Conservation (phyloP, 2,113 vertebrate species). For the Notothenia rossii region DNA sequence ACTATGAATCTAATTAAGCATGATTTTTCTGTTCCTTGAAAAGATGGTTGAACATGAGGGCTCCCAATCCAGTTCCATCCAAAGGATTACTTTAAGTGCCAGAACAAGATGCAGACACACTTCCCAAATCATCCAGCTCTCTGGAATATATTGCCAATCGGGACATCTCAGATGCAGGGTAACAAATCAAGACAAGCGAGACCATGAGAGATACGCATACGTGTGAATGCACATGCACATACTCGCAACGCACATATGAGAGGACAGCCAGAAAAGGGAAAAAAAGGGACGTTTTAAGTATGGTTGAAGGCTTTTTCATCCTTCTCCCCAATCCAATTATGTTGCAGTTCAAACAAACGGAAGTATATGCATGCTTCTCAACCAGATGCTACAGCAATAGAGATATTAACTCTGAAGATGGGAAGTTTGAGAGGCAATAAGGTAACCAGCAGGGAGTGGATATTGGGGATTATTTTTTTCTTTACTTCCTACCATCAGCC, state of each 20-base stretch:
- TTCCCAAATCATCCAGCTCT: conserved; percentile 63
- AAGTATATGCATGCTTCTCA: conserved; percentile 78
- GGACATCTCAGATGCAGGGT: conserved; percentile 61
- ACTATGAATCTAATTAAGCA: conserved; percentile 82
- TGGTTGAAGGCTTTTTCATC: conserved; percentile 82
- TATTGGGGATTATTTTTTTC: conserved; percentile 84
- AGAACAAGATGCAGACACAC: conserved; percentile 68
- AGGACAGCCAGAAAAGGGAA: not conserved
- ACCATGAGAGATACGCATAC: conserved; percentile 52
- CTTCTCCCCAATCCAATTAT: conserved; percentile 82
- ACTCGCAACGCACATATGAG: conserved; percentile 35
- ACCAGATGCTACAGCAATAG: conserved; percentile 74
- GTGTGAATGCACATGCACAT: conserved; percentile 36
- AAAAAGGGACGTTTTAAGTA: conserved; percentile 70
- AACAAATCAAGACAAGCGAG: conserved; percentile 74
- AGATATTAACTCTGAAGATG: conserved; percentile 84
- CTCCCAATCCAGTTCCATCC: conserved; percentile 57
- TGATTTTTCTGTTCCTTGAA: conserved; percentile 77
- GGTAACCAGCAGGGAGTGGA: conserved; percentile 82
- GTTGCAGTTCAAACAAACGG: conserved; percentile 79
- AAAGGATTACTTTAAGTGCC: conserved; percentile 63
- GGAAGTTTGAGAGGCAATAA: conserved; percentile 83
- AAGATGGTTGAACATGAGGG: conserved; percentile 62
- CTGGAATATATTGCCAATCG: conserved; percentile 63
- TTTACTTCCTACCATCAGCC: conserved; percentile 63